Base-by-base conservation (phyloP, 2,888 invertebrate genomes). In the Drosophila diplacantha region DNA sequence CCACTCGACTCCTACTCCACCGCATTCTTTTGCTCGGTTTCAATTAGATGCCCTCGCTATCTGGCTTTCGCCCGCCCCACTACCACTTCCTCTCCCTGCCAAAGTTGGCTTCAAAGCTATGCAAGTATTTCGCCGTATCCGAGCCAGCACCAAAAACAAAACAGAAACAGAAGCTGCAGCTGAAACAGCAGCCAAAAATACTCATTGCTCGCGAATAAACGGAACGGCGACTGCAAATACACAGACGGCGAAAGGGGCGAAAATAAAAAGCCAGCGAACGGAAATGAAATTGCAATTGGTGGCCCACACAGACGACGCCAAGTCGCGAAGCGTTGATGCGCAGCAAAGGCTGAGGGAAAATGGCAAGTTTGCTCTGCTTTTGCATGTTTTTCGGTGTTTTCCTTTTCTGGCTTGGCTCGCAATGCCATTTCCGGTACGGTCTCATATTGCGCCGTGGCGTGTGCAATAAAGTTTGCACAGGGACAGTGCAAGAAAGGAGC, bases 211-310 rank as follows among this genome's bases (percentile, higher is more conserved):
- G 44, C 60, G 64, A 68, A 65, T 66, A 44, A 65, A 73, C 56
- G 52, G 22, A 56, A 50, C 32, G 63, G 53, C 63, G 38, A 54
- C 55, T 74, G 50, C 62, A 39, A 61, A 58, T 34, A 70, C 46
- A 44, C 16, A 31, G 55, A 37, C 22, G 37, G 37, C 18, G 5
- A 44, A 44, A 43, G 37, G 41, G 47, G 62, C 52, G 50, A 41
- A 50, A 72, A 72, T 71, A 76, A 74, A 73, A 74, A 65, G 71
- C 44, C 60, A 71, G 59, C 54, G 55, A 78, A 62, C 75, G 79
- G 83, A 79, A 83, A 79, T 79, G 83, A 79, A 79, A 81, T 75
- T 79, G 79, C 81, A 81, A 81, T 75, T 75, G 75, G 62, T 67
- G 70, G 64, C 69, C 79, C 71, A 71, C 63, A 73, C 64, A 75